These are phyloP conservation scores for Drosophila melanogaster DNA, from an alignment of 1,140 invertebrate genomes.

Conservation along the genomic window Release_6_plus_ISO1_MT NT_033777.3:24216501-24217000, in stretches of 20 bases:
- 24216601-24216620: conserved; percentile 44
- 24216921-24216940: conserved; percentile 63
- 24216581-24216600: conserved; percentile 23
- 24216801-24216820: conserved; percentile 64
- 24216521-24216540: conserved; percentile 23
- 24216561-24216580: conserved; percentile 55
- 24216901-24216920: no score
- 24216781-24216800: conserved; percentile 64
- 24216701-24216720: conserved; percentile 77
- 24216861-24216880: conserved; percentile 75
- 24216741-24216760: conserved; percentile 69
- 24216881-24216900: conserved; percentile 33
- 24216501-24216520: conserved; percentile 50
- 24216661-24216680: conserved; percentile 32
- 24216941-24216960: conserved; percentile 70
- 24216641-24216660: conserved; percentile 7
- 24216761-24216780: conserved; percentile 70
- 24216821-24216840: conserved; percentile 41
- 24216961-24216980: conserved; percentile 73
- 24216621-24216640: conserved; percentile 8
- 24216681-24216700: conserved; percentile 50
- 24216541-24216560: conserved; percentile 52
- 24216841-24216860: conserved; percentile 60
- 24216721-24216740: conserved; percentile 77
- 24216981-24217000: conserved; percentile 82